Conservation (phyloP, 2,797 vertebrate species). For the Tokudaia muenninki region DNA sequence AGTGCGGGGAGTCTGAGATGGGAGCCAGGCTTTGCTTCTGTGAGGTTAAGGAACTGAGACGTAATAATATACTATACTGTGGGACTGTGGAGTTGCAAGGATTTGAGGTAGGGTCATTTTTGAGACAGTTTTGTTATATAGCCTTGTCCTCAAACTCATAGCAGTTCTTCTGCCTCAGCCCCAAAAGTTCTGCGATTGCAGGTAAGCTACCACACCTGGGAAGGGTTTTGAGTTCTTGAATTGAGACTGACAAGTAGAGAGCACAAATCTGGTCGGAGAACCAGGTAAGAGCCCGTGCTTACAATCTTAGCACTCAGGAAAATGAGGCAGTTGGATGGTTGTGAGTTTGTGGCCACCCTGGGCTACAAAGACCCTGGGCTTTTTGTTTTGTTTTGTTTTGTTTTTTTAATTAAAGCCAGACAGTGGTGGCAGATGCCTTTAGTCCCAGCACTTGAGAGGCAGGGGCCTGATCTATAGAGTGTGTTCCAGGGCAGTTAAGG, state of each 20-base stretch:
- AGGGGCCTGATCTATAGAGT: not conserved
- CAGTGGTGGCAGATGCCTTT: not conserved
- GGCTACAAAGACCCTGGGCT: not conserved
- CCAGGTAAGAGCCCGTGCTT: not conserved
- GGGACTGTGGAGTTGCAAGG: not conserved
- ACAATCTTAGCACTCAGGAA: not conserved
- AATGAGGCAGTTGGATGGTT: not conserved
- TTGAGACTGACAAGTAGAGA: conserved; percentile 9
- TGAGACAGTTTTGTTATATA: not conserved
- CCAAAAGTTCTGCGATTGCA: not conserved
- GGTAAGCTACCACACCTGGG: not conserved
- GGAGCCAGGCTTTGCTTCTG: conserved; percentile 40
- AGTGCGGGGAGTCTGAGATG: conserved; percentile 28
- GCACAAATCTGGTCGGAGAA: conserved; percentile 17
- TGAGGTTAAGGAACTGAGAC: conserved; percentile 49
- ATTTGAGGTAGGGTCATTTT: not conserved
- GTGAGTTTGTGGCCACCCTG: not conserved
- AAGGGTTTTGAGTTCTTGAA: conserved; percentile 25
- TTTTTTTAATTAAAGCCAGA: not conserved
- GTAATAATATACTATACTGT: not conserved
- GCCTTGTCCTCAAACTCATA: not conserved
- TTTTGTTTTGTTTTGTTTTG: not conserved
- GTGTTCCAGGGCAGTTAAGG: not conserved
- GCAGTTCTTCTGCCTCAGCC: not conserved
- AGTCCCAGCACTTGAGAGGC: not conserved